phyloP scores from a whole-genome alignment of 2,888 invertebrate genomes.

The Eremobia ochroleuca region DNA sequence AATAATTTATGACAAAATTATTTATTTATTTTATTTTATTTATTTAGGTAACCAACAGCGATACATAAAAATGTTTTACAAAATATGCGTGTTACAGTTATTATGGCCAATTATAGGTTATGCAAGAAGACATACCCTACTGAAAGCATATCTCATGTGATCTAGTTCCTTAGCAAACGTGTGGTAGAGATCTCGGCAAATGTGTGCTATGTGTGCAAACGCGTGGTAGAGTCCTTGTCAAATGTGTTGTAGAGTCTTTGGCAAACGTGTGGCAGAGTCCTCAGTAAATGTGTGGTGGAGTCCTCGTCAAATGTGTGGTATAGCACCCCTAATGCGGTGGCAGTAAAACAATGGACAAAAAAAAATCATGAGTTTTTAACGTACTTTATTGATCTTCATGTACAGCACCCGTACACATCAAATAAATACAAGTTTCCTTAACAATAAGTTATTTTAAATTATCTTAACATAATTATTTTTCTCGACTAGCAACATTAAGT shows the following conservation, averaged over 20 bases:
- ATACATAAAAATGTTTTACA: no score
- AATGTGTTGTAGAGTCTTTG: not conserved
- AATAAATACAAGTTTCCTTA: conserved; percentile 67
- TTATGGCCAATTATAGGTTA: no score
- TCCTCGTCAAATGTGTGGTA: not conserved
- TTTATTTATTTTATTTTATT: no score
- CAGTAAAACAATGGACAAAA: not conserved
- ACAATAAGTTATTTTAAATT: conserved; percentile 47
- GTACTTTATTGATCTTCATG: conserved; percentile 63
- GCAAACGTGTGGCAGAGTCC: not conserved
- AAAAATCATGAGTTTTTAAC: conserved; percentile 23
- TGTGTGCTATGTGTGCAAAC: no score
- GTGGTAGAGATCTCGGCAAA: no score
- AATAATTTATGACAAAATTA: no score
- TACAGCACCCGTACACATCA: conserved; percentile 66
- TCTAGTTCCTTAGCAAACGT: no score
- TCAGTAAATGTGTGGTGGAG: not conserved
- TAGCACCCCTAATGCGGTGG: not conserved
- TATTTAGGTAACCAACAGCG: no score
- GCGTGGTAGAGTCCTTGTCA: not conserved
- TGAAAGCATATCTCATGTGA: no score
- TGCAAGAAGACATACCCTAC: no score
- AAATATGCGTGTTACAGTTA: no score
- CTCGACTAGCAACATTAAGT: conserved; percentile 53
- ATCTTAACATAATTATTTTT: conserved; percentile 45